Conservation (phyloP, 1,140 invertebrate species). For the Eciton burchellii region DNA sequence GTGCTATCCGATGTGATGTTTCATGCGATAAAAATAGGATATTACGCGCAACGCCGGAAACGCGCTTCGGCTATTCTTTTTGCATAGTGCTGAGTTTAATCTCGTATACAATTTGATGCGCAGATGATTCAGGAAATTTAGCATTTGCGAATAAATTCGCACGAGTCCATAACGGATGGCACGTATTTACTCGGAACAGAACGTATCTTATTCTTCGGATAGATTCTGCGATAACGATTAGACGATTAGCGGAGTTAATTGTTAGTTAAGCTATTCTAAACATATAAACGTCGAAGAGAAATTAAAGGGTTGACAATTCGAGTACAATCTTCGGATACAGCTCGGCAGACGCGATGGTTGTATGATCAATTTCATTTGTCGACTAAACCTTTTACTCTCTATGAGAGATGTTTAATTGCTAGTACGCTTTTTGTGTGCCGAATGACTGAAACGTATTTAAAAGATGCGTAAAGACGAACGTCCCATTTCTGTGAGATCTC, state of each 20-base stretch:
- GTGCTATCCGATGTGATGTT: neutral
- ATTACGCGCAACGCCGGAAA: conserved; percentile 36
- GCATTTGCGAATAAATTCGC: conserved; percentile 9
- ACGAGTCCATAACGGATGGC: conserved; percentile 11
- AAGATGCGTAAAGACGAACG: conserved; percentile 3
- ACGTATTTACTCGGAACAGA: conserved; percentile 44
- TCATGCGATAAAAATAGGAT: neutral
- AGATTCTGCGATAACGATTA: conserved; percentile 65
- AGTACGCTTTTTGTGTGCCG: conserved; percentile 27
- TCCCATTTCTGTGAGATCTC: neutral
- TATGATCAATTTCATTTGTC: conserved; percentile 30
- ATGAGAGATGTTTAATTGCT: conserved; percentile 47
- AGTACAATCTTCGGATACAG: conserved; percentile 26
- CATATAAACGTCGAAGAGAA: conserved; percentile 75
- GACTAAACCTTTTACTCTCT: conserved; percentile 48
- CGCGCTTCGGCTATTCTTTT: conserved; percentile 18
- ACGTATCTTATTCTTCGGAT: conserved; percentile 46
- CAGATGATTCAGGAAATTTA: conserved; percentile 1
- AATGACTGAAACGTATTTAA: neutral
- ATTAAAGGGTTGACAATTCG: conserved; percentile 77
- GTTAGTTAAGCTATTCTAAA: conserved; percentile 74
- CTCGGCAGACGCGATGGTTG: conserved; percentile 14
- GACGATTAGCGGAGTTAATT: conserved; percentile 71
- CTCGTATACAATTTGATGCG: conserved; percentile 64
- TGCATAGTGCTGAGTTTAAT: conserved; percentile 60